Conservation (phyloP, 2,113 vertebrate species). For the Phylloscopus whistleri region DNA sequence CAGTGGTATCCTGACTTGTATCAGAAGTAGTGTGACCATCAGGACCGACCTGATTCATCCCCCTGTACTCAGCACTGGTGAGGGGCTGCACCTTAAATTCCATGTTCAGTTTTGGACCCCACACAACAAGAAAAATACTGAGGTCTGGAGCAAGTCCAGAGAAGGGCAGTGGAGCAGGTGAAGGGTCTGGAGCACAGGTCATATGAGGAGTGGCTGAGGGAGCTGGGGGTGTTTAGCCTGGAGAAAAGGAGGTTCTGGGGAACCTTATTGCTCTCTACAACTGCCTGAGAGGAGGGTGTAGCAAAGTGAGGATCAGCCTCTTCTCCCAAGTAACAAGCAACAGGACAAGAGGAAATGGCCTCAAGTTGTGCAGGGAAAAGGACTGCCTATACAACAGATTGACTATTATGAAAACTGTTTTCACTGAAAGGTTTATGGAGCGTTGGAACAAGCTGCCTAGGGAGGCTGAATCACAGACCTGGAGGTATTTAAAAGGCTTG, state of each 20-base stretch:
- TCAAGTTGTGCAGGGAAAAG: not conserved
- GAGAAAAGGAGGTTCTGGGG: not conserved
- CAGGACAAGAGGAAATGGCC: not conserved
- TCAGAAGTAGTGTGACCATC: not conserved
- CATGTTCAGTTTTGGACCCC: not conserved
- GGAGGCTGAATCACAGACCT: not conserved
- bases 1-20: not conserved
- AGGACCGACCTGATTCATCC: not conserved
- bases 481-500: not conserved
- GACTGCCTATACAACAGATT: not conserved
- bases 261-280: not conserved
- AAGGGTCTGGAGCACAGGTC: not conserved
- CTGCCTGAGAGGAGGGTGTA: not conserved
- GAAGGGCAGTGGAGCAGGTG: not conserved
- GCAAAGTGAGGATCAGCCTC: not conserved
- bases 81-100: not conserved
- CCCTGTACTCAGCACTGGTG: not conserved
- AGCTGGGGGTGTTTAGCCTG: not conserved
- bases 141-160: not conserved
- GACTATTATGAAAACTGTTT: not conserved
- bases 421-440: not conserved
- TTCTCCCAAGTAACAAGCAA: not conserved
- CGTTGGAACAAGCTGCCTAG: not conserved
- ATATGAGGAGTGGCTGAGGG: not conserved
- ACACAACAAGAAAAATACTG: not conserved